These are phyloP conservation scores for Neoaliturus tenellus DNA, from an alignment of 2,888 invertebrate species.

Conservation along the genomic window DNA sequence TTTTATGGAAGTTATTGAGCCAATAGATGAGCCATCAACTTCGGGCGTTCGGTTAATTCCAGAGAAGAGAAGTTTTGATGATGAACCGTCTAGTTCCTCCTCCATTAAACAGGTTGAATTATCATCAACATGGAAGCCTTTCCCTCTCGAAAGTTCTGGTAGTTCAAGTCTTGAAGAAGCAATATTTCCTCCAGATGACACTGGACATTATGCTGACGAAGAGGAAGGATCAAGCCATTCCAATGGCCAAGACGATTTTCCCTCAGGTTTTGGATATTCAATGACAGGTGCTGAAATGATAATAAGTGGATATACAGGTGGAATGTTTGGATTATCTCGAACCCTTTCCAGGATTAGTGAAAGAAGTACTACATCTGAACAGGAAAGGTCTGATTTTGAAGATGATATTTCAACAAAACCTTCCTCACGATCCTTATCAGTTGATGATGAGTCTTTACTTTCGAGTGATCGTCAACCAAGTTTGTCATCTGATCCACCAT, in stretches of 20 bases:
- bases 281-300: constrained; percentile 75
- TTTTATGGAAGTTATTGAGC: constrained; percentile 58
- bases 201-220: constrained; percentile 75
- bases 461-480: constrained; percentile 92
- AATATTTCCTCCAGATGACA: constrained; percentile 83
- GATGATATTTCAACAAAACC: constrained; percentile 86
- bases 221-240: constrained; percentile 75
- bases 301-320: constrained; percentile 79
- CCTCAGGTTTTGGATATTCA: constrained; percentile 85
- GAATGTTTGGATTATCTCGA: constrained; percentile 84
- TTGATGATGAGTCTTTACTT: constrained; percentile 88
- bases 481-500: constrained; percentile 85
- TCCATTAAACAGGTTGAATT: constrained; percentile 76
- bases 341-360: constrained; percentile 92
- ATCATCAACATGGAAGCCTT: constrained; percentile 89
- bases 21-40: constrained; percentile 57
- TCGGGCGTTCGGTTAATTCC: constrained; percentile 61
- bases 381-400: constrained; percentile 87
- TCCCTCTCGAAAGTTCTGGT: constrained; percentile 89
- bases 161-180: constrained; percentile 92
- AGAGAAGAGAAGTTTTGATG: constrained; percentile 67
- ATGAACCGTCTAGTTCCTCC: constrained; percentile 68
- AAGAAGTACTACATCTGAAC: constrained; percentile 91
- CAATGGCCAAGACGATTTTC: constrained; percentile 85
- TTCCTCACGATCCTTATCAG: constrained; percentile 88